Percentiles rank a stretch among this genome's conserved stretches.
Evolutionary conservation across 2,113 vertebrate species (phyloP).

Genomic region (Penelope pileata): DNA sequence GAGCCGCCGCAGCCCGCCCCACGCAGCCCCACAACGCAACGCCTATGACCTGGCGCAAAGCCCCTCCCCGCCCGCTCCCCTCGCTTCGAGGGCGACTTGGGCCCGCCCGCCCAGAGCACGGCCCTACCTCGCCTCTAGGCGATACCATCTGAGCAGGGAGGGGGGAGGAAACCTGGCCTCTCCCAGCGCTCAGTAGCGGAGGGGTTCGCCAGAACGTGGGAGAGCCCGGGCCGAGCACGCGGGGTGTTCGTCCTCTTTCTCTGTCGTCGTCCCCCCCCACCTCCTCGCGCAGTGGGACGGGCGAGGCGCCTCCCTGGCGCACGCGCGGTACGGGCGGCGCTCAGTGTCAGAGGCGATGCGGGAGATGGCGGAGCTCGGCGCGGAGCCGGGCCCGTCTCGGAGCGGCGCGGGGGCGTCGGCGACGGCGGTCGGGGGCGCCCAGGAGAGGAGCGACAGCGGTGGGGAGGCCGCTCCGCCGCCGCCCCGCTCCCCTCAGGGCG

Average conservation of each 20-base stretch:
- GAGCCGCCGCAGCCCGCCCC: too few species aligned
- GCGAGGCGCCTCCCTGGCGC: neutral
- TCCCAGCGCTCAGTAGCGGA: too few species aligned
- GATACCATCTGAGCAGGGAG: neutral
- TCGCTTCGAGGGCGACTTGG: accelerated
- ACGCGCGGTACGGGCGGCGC: neutral
- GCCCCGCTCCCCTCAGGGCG: too few species aligned
- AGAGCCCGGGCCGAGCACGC: too few species aligned
- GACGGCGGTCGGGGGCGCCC: slow-evolving; percentile 35
- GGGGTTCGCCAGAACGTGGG: accelerated
- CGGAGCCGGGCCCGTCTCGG: neutral
- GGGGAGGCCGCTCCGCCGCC: neutral
- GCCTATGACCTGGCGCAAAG: too few species aligned
- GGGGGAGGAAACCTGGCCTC: too few species aligned
- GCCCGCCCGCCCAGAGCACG: accelerated
- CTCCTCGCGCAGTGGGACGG: neutral
- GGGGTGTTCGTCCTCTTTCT: accelerated
- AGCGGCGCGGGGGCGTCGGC: neutral
- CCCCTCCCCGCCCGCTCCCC: too few species aligned
- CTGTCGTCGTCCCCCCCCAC: accelerated
- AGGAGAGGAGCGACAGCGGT: slow-evolving; percentile 67
- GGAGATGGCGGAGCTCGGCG: neutral
- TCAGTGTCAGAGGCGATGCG: neutral
- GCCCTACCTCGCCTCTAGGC: accelerated
- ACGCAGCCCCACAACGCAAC: too few species aligned